Conservation (phyloP, 2,113 vertebrate species). For the Pachypanchax playfairii region DNA sequence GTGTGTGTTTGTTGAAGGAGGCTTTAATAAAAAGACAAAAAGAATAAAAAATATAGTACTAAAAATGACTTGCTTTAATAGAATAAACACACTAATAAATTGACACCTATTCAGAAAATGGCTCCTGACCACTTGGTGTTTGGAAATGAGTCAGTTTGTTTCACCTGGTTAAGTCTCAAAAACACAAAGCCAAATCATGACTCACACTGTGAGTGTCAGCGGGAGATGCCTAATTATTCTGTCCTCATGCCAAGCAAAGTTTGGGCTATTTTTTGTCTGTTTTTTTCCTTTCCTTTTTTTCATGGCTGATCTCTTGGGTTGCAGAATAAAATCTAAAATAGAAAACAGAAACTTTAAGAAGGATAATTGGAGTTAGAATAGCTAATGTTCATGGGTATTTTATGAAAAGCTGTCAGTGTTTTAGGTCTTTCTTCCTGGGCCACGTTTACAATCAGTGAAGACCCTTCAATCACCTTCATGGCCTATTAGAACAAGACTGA, state of each 20-base stretch:
- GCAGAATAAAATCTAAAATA: slow-evolving; percentile 1
- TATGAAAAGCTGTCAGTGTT: slow-evolving; percentile 51
- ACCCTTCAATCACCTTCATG: too few species aligned
- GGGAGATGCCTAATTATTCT: slow-evolving; percentile 2
- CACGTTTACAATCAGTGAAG: too few species aligned
- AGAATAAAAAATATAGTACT: slow-evolving; percentile 4
- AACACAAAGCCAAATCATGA: slow-evolving; percentile 2
- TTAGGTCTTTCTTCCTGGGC: neutral
- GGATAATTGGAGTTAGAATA: slow-evolving; percentile 7
- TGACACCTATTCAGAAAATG: neutral
- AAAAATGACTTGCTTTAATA: neutral
- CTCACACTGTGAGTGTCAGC: neutral
- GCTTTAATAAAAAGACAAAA: neutral
- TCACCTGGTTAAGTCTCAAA: neutral
- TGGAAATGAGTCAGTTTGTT: neutral
- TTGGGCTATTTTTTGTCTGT: neutral
- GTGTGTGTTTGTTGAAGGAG: neutral
- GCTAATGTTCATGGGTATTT: slow-evolving; percentile 42
- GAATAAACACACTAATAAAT: neutral
- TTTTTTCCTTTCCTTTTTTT: too few species aligned
- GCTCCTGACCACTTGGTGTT: neutral
- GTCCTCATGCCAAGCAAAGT: neutral
- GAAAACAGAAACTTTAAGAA: slow-evolving; percentile 5
- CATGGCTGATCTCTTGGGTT: neutral
- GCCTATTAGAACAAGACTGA: too few species aligned